Evolutionary conservation across 2,797 vertebrate genomes (phyloP).

Genomic region (Pipistrellus pipistrellus): DNA sequence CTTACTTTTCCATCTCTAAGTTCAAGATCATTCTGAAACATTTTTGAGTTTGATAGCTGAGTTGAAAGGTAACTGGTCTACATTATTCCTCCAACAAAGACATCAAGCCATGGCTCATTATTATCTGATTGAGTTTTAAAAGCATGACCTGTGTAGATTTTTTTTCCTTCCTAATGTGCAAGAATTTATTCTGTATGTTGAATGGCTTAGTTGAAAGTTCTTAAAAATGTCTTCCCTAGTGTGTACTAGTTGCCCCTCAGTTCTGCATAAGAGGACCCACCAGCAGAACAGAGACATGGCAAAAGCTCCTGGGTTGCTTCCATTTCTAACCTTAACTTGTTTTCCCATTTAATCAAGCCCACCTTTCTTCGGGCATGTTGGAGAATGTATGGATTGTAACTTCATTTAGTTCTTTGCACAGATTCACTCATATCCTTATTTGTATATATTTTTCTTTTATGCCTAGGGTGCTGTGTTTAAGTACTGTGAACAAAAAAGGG

Average conservation of each 20-base stretch:
- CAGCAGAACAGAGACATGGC: background rate
- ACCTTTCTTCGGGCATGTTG: background rate
- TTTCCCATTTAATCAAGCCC: background rate
- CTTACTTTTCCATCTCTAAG: slow-evolving; percentile 11
- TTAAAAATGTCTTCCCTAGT: background rate
- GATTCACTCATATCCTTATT: slow-evolving; percentile 18
- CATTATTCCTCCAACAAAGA: background rate
- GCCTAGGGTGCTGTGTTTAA: background rate
- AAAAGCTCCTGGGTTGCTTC: background rate
- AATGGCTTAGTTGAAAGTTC: slow-evolving; percentile 34
- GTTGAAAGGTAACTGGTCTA: slow-evolving; percentile 2
- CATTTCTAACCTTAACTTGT: slow-evolving; percentile 2
- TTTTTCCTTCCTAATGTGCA: background rate
- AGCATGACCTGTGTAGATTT: background rate
- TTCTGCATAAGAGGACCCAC: slow-evolving; percentile 11
- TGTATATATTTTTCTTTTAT: background rate
- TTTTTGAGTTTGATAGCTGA: slow-evolving; percentile 44
- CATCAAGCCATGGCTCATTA: slow-evolving; percentile 22
- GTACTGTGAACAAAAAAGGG: background rate
- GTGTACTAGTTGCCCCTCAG: background rate
- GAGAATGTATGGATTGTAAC: slow-evolving; percentile 7
- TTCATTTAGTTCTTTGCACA: slow-evolving; percentile 43
- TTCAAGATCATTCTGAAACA: slow-evolving; percentile 39
- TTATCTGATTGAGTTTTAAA: background rate
- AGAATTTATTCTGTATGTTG: slow-evolving; percentile 58